phyloP scores from a whole-genome alignment of 2,888 invertebrate species.

The Gasteruption jaculator region DNA sequence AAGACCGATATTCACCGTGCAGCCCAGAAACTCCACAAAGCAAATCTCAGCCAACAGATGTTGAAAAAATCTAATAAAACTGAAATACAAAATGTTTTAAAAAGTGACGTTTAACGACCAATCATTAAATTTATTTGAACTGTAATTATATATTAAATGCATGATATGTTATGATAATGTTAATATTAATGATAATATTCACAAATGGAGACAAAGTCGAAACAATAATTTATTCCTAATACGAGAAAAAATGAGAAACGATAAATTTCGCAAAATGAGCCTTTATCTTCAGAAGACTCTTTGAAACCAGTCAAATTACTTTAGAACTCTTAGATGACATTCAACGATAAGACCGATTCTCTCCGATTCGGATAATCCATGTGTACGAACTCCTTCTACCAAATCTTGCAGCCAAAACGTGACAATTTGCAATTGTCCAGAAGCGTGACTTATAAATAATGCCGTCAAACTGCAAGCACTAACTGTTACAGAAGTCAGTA shows the following conservation, averaged over 20 bases:
- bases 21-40: constrained; percentile 38
- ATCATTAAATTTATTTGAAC: too few relatives aligned
- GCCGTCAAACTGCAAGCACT: constrained; percentile 34
- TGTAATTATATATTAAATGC: too few relatives aligned
- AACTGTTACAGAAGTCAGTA: constrained; percentile 35
- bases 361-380: constrained; percentile 11
- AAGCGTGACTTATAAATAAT: constrained; percentile 35
- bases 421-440: constrained; percentile 38
- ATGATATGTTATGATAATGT: too few relatives aligned
- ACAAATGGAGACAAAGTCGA: too few relatives aligned
- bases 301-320: constrained; percentile 22
- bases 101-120: too few relatives aligned
- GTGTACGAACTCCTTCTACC: constrained; percentile 14
- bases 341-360: constrained; percentile 22
- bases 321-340: constrained; percentile 26
- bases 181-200: too few relatives aligned
- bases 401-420: constrained; percentile 23
- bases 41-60: constrained; percentile 32
- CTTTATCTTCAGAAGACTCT: too few relatives aligned
- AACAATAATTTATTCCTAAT: too few relatives aligned
- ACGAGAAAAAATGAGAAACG: too few relatives aligned
- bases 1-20: constrained; percentile 39
- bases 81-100: constrained; percentile 20
- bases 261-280: constrained; percentile 15
- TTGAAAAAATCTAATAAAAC: constrained; percentile 32